Evolutionary conservation across 2,888 invertebrate species (phyloP).

Genomic region (Ectropis crepuscularia): DNA sequence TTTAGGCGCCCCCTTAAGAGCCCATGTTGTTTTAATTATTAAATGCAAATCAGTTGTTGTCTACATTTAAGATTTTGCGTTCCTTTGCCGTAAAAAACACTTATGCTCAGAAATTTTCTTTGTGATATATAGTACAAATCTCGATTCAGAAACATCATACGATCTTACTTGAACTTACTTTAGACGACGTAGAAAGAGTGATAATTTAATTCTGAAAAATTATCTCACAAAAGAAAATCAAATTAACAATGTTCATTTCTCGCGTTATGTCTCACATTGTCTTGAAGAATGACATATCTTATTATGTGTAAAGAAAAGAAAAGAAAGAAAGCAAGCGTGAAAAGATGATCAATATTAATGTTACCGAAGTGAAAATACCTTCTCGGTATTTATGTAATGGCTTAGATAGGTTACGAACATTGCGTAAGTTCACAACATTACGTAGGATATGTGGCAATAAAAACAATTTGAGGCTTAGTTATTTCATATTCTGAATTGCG

Average conservation of each 20-base stretch:
- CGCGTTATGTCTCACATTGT: constrained; percentile 1
- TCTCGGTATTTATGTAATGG: constrained; percentile 16
- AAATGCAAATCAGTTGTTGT: too few species aligned
- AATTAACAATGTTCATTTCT: not conserved
- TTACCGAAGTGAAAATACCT: constrained; percentile 20
- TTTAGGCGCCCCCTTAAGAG: too few species aligned
- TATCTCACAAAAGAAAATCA: not conserved
- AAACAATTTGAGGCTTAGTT: constrained; percentile 25
- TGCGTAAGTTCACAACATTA: constrained; percentile 18
- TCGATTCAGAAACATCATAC: too few species aligned
- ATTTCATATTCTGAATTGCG: constrained; percentile 17
- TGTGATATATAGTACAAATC: too few species aligned
- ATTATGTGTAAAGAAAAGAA: not conserved
- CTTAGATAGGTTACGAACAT: constrained; percentile 13
- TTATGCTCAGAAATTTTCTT: too few species aligned
- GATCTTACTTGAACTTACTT: too few species aligned
- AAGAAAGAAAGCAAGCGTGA: constrained; percentile 2
- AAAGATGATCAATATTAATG: constrained; percentile 18
- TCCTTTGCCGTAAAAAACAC: too few species aligned
- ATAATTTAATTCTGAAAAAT: too few species aligned
- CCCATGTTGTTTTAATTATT: too few species aligned
- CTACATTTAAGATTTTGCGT: too few species aligned
- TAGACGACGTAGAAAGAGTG: too few species aligned
- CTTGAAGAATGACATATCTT: constrained; percentile 5
- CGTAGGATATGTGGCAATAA: constrained; percentile 10